Base-by-base conservation (phyloP, 2,888 invertebrate genomes). In the Prosopocoilus inquinatus region DNA sequence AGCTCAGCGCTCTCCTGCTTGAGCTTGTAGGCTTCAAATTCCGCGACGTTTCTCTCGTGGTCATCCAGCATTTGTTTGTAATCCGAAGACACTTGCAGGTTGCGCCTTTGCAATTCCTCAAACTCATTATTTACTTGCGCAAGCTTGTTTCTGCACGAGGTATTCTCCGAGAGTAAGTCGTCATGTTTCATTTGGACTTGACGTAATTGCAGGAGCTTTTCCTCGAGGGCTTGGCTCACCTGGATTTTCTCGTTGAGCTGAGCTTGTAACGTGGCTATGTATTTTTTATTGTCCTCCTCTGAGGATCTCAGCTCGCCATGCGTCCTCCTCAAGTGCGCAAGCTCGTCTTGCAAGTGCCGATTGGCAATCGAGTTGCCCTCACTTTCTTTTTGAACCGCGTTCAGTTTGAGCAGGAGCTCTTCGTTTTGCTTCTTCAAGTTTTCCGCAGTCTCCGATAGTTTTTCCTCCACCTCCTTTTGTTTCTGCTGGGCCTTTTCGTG, bases 1-100 rank as follows among this genome's bases (percentile, higher is more conserved):
- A 9, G 36, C 13, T 53, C 34, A 8, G 47, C 32, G 34, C 48
- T 63, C 51, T 74, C 73, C 9, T 64, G 57, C 48, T 65, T 67
- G 2, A 73, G 53, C 62, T 73, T 75, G 9, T 67, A 53, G 39
- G 69, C 72, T 38, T 70, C 70, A 9, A 70, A 60, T 45, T 73
- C 20, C 5, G 20, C 20, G 7, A 28, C 7, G 38, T 72, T 50
- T 28, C 51, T 60, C 47, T 72, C 71, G 49, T 74, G 72, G 58
- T 75, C 75, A 38, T 72, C 69, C 15, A 66, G 61, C 7, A 74
- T 57, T 28, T 69, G 66, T 32, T 68, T 66, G 57, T 75, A 73
- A 51, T 76, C 75, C 0, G 64, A 56, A 0, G 68, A 62, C 4
- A 75, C 58, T 57, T 73, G 68, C 7, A 61, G 64, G 38, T 73